Evolutionary conservation across 2,797 vertebrate species (phyloP).

Genomic region (Scomberomorus guttatus): DNA sequence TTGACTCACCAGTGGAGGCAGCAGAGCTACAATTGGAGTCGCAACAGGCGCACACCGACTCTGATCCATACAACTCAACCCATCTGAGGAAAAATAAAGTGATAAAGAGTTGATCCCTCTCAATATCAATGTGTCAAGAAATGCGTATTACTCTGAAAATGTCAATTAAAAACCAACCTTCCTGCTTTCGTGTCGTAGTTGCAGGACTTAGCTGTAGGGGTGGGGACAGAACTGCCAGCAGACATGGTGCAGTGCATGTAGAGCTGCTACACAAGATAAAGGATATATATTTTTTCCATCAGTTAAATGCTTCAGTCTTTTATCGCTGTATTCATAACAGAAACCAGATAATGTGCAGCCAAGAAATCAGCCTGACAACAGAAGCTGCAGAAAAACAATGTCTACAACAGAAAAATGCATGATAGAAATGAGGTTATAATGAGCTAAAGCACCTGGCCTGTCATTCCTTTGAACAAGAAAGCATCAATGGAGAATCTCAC

Average conservation of each 20-base stretch:
- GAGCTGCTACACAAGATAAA: slow-evolving; percentile 64
- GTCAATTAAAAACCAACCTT: slow-evolving; percentile 52
- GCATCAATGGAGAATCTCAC: slow-evolving; percentile 83
- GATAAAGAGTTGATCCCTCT: neutral
- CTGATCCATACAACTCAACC: slow-evolving; percentile 76
- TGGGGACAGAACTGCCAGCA: slow-evolving; percentile 51
- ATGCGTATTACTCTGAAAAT: neutral
- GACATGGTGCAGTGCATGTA: slow-evolving; percentile 85
- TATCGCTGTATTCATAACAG: neutral
- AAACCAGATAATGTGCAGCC: neutral
- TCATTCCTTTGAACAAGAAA: slow-evolving; percentile 73
- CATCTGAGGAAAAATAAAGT: slow-evolving; percentile 68
- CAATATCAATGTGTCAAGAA: neutral
- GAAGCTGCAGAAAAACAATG: neutral
- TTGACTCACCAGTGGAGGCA: slow-evolving; percentile 62
- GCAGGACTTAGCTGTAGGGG: slow-evolving; percentile 80
- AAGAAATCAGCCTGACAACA: neutral
- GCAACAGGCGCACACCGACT: slow-evolving; percentile 80
- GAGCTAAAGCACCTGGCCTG: slow-evolving; percentile 62
- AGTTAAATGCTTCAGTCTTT: neutral
- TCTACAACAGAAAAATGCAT: too few species aligned
- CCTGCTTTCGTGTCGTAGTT: slow-evolving; percentile 70
- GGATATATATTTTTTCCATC: neutral
- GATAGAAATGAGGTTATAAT: too few species aligned
- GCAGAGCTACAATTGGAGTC: slow-evolving; percentile 71